These are phyloP conservation scores for Pelosia muscerda DNA, from an alignment of 2,888 invertebrate genomes.

Conservation along the genomic window DNA sequence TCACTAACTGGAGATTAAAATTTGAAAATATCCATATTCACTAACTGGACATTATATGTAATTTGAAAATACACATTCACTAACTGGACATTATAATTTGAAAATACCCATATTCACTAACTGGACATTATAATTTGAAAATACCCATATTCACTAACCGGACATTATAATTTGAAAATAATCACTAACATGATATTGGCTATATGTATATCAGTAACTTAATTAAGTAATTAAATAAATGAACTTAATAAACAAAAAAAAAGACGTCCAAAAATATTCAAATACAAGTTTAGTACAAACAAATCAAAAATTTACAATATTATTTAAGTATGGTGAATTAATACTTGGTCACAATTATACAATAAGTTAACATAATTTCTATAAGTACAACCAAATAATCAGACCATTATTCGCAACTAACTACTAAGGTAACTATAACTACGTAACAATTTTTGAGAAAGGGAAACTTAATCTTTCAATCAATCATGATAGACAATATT, in stretches of 20 bases:
- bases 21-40: background rate
- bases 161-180: background rate
- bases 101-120: background rate
- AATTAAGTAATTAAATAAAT: background rate
- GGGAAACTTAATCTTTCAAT: background rate
- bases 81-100: background rate
- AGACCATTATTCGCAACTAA: background rate
- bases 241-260: background rate
- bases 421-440: background rate
- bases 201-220: background rate
- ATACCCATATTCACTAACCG: background rate
- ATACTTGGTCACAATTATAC: background rate
- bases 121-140: background rate
- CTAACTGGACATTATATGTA: background rate
- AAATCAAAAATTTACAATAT: background rate
- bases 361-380: background rate
- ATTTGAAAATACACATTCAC: background rate
- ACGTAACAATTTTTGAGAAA: background rate
- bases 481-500: background rate
- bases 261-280: background rate
- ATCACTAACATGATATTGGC: background rate
- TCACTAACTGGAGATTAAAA: background rate
- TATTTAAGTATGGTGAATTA: background rate
- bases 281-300: background rate
- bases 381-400: slow-evolving; percentile 10